Conservation (phyloP, 2,113 vertebrate species). For the Chaetorhynchus papuensis region DNA sequence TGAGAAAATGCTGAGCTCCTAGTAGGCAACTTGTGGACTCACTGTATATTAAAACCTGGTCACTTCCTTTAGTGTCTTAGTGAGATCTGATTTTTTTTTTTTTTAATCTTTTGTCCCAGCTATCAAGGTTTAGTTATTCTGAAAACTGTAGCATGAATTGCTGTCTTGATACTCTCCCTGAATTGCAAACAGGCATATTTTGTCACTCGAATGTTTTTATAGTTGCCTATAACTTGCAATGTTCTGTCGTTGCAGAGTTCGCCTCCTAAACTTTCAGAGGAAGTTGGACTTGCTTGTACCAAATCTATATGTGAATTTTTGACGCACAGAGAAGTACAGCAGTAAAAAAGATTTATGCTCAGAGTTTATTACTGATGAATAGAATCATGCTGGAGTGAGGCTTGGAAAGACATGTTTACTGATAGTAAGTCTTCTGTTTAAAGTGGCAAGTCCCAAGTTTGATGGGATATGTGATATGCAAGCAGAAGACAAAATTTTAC, state of each 20-base stretch:
- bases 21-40: not conserved
- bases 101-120: not conserved
- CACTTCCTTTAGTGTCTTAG: not conserved
- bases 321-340: not conserved
- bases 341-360: conserved; percentile 31
- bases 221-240: not conserved
- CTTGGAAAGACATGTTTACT: conserved; percentile 4
- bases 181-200: conserved; percentile 28
- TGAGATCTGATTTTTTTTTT: not conserved
- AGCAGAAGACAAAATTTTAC: conserved; percentile 14
- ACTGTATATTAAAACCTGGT: not conserved
- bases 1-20: not conserved
- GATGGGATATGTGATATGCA: conserved; percentile 1
- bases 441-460: not conserved
- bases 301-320: not conserved
- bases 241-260: conserved; percentile 16
- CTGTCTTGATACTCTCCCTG: not conserved
- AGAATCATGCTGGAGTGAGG: not conserved
- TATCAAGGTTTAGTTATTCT: not conserved
- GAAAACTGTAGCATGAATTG: not conserved
- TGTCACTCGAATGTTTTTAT: conserved; percentile 22
- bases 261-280: conserved; percentile 20
- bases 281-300: not conserved
- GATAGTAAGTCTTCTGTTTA: not conserved
- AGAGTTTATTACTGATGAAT: conserved; percentile 37